Percentiles rank a stretch among this genome's conserved stretches.
These are phyloP conservation scores for Dasypogon diadema DNA, from an alignment of 2,888 invertebrate genomes.

Conservation along the genomic window DNA sequence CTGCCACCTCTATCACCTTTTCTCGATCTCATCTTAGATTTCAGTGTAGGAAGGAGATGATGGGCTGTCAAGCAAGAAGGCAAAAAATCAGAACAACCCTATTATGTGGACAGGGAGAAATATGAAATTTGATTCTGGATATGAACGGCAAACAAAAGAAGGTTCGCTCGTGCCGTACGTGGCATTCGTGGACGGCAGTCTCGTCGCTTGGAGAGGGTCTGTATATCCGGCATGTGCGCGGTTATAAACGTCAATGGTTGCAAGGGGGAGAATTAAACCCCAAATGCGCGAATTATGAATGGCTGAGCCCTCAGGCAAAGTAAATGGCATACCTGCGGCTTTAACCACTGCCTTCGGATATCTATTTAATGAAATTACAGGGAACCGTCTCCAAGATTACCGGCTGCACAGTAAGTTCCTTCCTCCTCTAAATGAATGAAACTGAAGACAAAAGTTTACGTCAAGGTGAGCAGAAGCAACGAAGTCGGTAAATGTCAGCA, in stretches of 20 bases:
- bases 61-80: neutral
- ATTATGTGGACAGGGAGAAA: constrained; percentile 18
- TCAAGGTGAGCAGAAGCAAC: constrained; percentile 34
- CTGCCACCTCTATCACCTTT: constrained; percentile 36
- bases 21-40: constrained; percentile 28
- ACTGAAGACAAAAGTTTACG: constrained; percentile 43
- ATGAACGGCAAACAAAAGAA: constrained; percentile 45
- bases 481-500: neutral
- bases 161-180: constrained; percentile 45
- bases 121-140: constrained; percentile 37
- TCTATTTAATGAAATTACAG: constrained; percentile 41
- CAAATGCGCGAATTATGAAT: constrained; percentile 36
- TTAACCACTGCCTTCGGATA: constrained; percentile 21
- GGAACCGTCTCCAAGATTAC: constrained; percentile 31
- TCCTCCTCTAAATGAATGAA: constrained; percentile 43
- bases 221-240: constrained; percentile 44
- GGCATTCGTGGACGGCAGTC: constrained; percentile 9
- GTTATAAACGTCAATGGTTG: constrained; percentile 10
- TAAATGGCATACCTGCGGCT: constrained; percentile 21
- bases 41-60: constrained; percentile 1
- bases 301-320: neutral
- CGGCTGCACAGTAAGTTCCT: constrained; percentile 19
- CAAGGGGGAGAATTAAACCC: neutral
- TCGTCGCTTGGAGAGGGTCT: constrained; percentile 6
- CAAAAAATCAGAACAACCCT: constrained; percentile 37